A percentile compares a stretch with the other conserved stretches of the same genome.
These are phyloP conservation scores for Halocynthia aurantium DNA, from an alignment of 23 tunicate genomes.

Conservation along the genomic window DNA sequence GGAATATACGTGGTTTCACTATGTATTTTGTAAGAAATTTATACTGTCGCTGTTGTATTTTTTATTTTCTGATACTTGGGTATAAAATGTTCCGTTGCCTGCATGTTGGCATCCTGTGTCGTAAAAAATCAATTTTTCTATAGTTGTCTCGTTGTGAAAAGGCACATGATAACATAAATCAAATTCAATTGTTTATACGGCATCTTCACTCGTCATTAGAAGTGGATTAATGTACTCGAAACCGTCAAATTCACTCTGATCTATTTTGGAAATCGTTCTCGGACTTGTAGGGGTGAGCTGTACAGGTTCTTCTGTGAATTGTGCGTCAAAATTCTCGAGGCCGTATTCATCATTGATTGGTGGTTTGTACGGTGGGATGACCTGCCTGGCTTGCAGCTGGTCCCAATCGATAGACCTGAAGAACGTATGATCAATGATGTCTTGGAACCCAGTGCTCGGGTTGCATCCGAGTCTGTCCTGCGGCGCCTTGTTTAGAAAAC, in stretches of 20 bases:
- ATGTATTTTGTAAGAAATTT: too few relatives aligned
- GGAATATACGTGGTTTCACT: too few relatives aligned
- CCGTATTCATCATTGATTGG: conserved; percentile 86
- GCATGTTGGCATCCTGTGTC: too few relatives aligned
- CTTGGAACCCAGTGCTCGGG: conserved; percentile 86
- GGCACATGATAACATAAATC: neutral
- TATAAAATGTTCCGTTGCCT: too few relatives aligned
- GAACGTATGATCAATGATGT: conserved; percentile 80
- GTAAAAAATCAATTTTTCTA: too few relatives aligned
- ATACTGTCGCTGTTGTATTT: too few relatives aligned
- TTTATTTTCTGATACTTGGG: too few relatives aligned
- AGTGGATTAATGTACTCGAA: conserved; percentile 97
- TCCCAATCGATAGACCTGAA: conserved; percentile 89
- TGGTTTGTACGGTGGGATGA: conserved; percentile 93
- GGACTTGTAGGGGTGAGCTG: conserved; percentile 70
- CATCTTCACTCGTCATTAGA: conserved; percentile 89
- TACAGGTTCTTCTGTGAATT: conserved; percentile 98
- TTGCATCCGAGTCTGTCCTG: conserved; percentile 92
- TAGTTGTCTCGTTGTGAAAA: too few relatives aligned
- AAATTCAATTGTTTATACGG: conserved; percentile 20
- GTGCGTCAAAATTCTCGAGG: conserved; percentile 95
- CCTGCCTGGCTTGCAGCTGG: conserved; percentile 59
- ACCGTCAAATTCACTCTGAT: conserved; percentile 90
- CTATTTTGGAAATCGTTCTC: conserved; percentile 39
- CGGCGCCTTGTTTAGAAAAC: conserved; percentile 88